These are phyloP conservation scores for Saimiri boliviensis DNA, from an alignment of 2,113 vertebrate species.

Conservation along the genomic window DNA sequence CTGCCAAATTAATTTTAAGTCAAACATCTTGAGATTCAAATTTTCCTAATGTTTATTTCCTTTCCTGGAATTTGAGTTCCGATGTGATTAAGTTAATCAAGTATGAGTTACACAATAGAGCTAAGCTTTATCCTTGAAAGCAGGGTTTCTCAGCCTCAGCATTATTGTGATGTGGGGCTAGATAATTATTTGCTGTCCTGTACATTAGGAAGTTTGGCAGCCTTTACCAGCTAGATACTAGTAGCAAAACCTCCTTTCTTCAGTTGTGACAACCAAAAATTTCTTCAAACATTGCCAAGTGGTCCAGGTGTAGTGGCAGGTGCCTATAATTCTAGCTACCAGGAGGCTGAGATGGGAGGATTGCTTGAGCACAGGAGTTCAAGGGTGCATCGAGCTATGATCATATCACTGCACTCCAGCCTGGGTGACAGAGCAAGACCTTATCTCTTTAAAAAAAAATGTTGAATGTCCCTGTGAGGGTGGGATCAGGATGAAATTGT, in stretches of 20 bases:
- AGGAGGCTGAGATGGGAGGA: neutral
- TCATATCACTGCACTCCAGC: neutral
- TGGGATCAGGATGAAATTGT: neutral
- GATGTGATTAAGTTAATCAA: conserved; percentile 15
- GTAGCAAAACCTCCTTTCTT: neutral
- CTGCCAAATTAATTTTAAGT: neutral
- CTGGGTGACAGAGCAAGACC: neutral
- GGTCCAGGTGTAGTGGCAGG: neutral
- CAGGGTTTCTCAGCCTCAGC: neutral
- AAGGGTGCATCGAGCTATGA: neutral
- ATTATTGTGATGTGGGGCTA: neutral
- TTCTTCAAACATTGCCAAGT: neutral
- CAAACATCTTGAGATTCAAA: neutral
- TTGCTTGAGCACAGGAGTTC: neutral
- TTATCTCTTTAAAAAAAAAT: neutral
- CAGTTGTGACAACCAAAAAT: conserved; percentile 17
- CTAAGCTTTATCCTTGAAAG: neutral
- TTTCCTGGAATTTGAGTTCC: conserved; percentile 13
- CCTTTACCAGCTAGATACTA: neutral
- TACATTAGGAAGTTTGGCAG: neutral
- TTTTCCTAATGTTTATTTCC: conserved; percentile 34
- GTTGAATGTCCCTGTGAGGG: neutral
- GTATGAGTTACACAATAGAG: neutral
- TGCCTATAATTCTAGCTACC: neutral
- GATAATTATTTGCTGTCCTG: neutral